Evolutionary conservation across 2,797 vertebrate species (phyloP).

Genomic region (Clamator glandarius): DNA sequence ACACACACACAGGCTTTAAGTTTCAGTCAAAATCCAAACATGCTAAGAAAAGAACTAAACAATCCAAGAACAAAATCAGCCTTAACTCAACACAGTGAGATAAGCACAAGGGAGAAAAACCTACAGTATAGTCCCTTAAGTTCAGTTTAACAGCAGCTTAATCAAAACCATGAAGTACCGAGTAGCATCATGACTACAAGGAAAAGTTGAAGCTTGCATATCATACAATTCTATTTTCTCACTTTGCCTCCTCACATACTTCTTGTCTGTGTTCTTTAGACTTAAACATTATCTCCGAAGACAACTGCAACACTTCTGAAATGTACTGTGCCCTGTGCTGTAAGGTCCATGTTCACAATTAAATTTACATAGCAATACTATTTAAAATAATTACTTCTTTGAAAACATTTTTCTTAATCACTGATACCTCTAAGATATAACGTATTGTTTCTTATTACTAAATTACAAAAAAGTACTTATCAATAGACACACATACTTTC

Average conservation of each 20-base stretch:
- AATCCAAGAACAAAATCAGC: neutral
- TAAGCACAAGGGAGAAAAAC: neutral
- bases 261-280: neutral
- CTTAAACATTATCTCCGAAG: neutral
- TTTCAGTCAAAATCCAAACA: neutral
- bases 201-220: neutral
- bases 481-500: slow-evolving; percentile 53
- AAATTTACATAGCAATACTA: neutral
- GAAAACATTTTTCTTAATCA: neutral
- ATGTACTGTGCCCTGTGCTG: neutral
- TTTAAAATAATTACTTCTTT: neutral
- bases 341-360: neutral
- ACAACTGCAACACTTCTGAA: neutral
- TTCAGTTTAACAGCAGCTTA: neutral
- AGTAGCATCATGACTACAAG: neutral
- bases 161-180: neutral
- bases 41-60: neutral
- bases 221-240: neutral
- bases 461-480: neutral
- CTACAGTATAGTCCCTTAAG: neutral
- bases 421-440: neutral
- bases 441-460: neutral
- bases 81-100: neutral
- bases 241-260: neutral
- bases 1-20: neutral